Evolutionary conservation across 2,888 invertebrate species (phyloP).

Genomic region (Phengaris arion): DNA sequence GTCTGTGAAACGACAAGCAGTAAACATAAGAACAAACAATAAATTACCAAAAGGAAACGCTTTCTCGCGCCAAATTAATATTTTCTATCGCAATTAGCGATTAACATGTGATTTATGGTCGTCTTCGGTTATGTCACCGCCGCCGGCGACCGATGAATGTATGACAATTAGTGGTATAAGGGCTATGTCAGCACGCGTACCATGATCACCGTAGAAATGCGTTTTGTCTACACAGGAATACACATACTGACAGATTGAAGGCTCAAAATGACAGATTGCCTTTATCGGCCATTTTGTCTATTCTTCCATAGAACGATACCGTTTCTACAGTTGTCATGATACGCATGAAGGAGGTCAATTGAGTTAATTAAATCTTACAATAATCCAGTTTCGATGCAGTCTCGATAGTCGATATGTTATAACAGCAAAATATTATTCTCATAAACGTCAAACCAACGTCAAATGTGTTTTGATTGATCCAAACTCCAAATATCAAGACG

Average conservation of each 20-base stretch:
- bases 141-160: background rate
- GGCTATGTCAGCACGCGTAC: background rate
- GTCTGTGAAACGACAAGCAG: background rate
- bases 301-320: no score
- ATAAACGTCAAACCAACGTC: no score
- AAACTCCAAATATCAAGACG: background rate
- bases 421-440: no score
- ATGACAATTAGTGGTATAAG: constrained; percentile 11
- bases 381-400: background rate
- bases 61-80: constrained; percentile 20
- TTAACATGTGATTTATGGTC: background rate
- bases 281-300: no score
- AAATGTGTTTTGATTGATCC: background rate
- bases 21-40: constrained; percentile 11
- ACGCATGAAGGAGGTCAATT: no score
- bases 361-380: no score
- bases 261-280: no score
- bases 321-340: no score
- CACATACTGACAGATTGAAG: no score
- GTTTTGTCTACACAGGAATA: no score
- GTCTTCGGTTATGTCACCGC: constrained; percentile 1
- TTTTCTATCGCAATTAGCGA: background rate
- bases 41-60: constrained; percentile 11
- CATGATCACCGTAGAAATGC: no score
- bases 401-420: no score